Base-by-base conservation (phyloP, 2,113 vertebrate species). In the Paraplagusia blochii region DNA sequence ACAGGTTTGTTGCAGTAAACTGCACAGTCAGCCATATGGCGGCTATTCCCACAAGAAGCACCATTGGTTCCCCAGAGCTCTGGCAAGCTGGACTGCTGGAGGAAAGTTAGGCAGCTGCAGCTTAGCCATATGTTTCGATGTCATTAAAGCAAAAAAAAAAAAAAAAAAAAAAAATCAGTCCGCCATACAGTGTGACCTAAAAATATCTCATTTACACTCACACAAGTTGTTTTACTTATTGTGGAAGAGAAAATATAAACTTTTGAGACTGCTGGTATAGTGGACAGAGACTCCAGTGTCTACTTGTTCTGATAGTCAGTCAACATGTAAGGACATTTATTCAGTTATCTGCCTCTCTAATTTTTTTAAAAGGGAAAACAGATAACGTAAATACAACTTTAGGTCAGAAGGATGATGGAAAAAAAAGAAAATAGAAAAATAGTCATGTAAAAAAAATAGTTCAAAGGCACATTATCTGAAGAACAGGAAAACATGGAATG, bases 61-160 rank as follows among this genome's bases (percentile, higher is more conserved):
- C 13, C 57, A 40, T 53, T 45, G 54, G 44, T 22, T 65, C 75
- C 82, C 61, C 13, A 34, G 67, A 60, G 78, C 4, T 57, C 53
- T 65, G 74, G 51, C 47, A 34, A 54, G 46, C 34, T 61, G 53
- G 63, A 54, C 35, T 55, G 34, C 52, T 51, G 66, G 53, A 18
- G 61, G 42, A 47, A 60, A 72, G 42, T 59, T 54, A 67, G 46
- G 62, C 74, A 67, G 68, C 73, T 84, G 82, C 44, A 9, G 58
- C 68, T 53, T 2, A n/a, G 44, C 71, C 71, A 73, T 77, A 79
- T 82, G 79, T 48, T 60, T 46, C 36, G 15, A 63, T 70, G 58
- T 58, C 48, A 50, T 65, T 67, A 61, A 42, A 63, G 46, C 9
- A 40, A 8, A 3, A 11, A 12, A 44, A 36, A 53, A 33, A 46